phyloP scores from a whole-genome alignment of 2,113 vertebrate genomes.

The Ceyx margarethae region DNA sequence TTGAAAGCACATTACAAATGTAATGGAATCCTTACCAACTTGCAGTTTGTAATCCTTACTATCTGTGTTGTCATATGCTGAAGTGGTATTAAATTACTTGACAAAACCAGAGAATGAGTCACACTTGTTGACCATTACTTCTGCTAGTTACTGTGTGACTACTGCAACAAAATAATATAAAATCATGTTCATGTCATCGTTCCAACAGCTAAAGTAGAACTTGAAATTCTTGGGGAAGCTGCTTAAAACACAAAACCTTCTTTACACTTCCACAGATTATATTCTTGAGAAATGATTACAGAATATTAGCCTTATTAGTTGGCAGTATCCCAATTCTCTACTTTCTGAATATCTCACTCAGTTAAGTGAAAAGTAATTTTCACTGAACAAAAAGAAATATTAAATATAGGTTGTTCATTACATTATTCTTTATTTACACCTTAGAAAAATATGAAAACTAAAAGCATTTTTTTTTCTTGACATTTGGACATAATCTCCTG shows the following conservation, averaged over 20 bases:
- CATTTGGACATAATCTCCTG: background rate
- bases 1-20: constrained; percentile 18
- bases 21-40: constrained; percentile 12
- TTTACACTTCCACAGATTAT: background rate
- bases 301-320: background rate
- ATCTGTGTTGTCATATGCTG: background rate
- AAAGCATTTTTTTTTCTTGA: background rate
- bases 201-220: background rate
- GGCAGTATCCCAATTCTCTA: background rate
- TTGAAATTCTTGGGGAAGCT: background rate
- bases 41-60: constrained; percentile 20
- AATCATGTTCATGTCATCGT: background rate
- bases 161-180: background rate
- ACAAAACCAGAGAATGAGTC: background rate
- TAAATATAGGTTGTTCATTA: background rate
- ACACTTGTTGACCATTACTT: background rate
- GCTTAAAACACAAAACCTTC: constrained; percentile 14
- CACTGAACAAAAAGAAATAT: background rate
- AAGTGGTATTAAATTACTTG: background rate
- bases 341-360: background rate
- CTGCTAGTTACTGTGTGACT: background rate
- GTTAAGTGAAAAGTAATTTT: background rate
- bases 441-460: background rate
- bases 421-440: background rate
- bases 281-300: background rate